phyloP scores from a whole-genome alignment of 2,113 vertebrate species.

The Murina feae region DNA sequence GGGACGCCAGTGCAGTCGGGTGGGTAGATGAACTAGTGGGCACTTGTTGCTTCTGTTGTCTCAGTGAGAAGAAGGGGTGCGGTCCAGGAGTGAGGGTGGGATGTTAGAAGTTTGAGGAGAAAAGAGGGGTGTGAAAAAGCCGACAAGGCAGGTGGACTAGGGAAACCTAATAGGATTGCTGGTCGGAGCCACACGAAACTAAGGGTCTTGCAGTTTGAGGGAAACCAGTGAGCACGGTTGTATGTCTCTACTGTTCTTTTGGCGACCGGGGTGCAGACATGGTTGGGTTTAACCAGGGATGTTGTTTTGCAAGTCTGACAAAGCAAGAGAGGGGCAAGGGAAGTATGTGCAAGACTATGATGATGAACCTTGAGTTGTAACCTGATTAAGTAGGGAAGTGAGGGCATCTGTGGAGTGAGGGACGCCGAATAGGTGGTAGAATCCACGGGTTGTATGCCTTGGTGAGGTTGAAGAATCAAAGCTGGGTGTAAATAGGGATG shows the following conservation, averaged over 20 bases:
- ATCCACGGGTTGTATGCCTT: neutral
- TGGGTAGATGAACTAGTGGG: neutral
- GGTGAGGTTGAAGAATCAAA: neutral
- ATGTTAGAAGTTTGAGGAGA: neutral
- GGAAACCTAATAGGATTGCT: neutral
- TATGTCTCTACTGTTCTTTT: neutral
- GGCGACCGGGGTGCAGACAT: neutral
- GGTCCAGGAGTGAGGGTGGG: neutral
- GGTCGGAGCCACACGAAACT: neutral
- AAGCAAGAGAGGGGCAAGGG: neutral
- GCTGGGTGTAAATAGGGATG: neutral
- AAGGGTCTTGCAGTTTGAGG: neutral
- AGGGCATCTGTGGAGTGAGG: neutral
- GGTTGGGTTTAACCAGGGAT: neutral
- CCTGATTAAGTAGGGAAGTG: neutral
- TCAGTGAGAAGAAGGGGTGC: neutral
- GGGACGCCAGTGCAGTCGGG: neutral
- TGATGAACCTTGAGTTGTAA: neutral
- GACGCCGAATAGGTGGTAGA: neutral
- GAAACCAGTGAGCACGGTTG: neutral
- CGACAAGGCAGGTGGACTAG: neutral
- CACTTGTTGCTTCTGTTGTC: neutral
- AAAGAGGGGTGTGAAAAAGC: neutral
- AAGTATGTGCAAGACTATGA: neutral
- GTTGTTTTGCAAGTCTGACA: neutral